Conservation (phyloP, 2,113 vertebrate species). For the Donacobius atricapilla region DNA sequence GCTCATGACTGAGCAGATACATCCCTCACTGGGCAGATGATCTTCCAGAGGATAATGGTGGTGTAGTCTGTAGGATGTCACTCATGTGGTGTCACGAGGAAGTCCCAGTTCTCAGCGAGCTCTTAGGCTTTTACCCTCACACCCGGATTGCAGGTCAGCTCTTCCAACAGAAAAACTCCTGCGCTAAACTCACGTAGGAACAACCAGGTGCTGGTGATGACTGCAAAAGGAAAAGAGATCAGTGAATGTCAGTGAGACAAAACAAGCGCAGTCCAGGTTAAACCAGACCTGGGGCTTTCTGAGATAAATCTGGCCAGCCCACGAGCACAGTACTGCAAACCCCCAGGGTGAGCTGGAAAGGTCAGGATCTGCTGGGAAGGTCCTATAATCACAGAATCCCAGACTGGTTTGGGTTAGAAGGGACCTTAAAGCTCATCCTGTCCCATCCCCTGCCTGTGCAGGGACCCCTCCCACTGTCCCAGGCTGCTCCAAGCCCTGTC, state of each 20-base stretch:
- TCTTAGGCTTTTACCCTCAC: not conserved
- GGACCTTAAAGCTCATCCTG: not conserved
- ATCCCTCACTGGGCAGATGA: not conserved
- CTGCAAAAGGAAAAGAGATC: not conserved
- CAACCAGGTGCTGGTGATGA: not conserved
- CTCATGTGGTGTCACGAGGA: not conserved
- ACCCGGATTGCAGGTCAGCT: not conserved
- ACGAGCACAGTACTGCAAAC: not conserved
- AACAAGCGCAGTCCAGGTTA: not conserved
- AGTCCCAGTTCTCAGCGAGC: not conserved
- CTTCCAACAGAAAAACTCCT: not conserved
- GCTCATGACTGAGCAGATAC: not conserved
- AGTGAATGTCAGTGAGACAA: not conserved
- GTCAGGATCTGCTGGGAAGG: not conserved
- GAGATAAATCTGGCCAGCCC: not conserved
- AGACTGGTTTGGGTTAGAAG: not conserved
- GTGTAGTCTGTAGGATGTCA: not conserved
- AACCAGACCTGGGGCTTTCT: not conserved
- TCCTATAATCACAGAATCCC: not conserved
- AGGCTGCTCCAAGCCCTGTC: not conserved
- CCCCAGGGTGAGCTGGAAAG: not conserved
- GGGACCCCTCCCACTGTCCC: not conserved
- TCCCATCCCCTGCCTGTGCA: not conserved
- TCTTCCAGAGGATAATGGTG: not conserved
- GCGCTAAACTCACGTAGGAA: not conserved